A percentile compares a stretch with the other conserved stretches of the same genome.
Conservation (phyloP, 2,888 invertebrate species). For the Emmelina monodactyla region DNA sequence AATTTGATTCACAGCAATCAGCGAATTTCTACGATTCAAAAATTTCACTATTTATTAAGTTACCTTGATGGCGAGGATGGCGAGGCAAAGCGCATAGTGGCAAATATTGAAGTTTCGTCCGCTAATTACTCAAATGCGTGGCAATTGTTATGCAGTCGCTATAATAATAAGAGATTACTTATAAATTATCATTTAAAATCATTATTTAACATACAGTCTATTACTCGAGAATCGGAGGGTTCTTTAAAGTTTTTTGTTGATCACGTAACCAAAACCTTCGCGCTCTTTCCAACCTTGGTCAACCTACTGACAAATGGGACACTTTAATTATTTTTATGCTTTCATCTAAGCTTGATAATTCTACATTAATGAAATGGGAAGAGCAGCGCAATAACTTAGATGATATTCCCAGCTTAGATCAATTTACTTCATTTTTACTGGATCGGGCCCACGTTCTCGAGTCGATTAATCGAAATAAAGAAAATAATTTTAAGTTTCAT, state of each 20-base stretch:
- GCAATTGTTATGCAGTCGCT: slow-evolving; percentile 15
- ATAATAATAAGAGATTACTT: slow-evolving; percentile 14
- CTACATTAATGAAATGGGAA: slow-evolving; percentile 18
- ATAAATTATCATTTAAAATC: slow-evolving; percentile 15
- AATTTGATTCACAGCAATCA: slow-evolving; percentile 14
- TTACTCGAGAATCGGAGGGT: slow-evolving; percentile 12
- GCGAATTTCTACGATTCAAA: slow-evolving; percentile 10
- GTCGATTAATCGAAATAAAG: slow-evolving; percentile 12
- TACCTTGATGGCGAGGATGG: slow-evolving; percentile 17
- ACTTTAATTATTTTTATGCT: slow-evolving; percentile 16
- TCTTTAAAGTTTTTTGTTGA: slow-evolving; percentile 16
- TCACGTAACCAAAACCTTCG: slow-evolving; percentile 19
- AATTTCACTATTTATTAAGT: slow-evolving; percentile 15
- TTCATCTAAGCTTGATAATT: slow-evolving; percentile 14
- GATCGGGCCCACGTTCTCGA: slow-evolving; percentile 19
- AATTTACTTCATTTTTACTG: slow-evolving; percentile 17
- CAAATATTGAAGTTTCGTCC: slow-evolving; percentile 15
- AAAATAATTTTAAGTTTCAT: slow-evolving; percentile 1
- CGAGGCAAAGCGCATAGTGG: slow-evolving; percentile 15
- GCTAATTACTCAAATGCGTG: slow-evolving; percentile 17
- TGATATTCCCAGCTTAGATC: slow-evolving; percentile 15
- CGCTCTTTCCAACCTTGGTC: slow-evolving; percentile 16
- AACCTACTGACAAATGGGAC: slow-evolving; percentile 18
- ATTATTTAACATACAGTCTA: slow-evolving; percentile 13
- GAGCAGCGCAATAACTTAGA: slow-evolving; percentile 13